Conservation (phyloP, 2,888 invertebrate species). For the Eupithecia inturbata region DNA sequence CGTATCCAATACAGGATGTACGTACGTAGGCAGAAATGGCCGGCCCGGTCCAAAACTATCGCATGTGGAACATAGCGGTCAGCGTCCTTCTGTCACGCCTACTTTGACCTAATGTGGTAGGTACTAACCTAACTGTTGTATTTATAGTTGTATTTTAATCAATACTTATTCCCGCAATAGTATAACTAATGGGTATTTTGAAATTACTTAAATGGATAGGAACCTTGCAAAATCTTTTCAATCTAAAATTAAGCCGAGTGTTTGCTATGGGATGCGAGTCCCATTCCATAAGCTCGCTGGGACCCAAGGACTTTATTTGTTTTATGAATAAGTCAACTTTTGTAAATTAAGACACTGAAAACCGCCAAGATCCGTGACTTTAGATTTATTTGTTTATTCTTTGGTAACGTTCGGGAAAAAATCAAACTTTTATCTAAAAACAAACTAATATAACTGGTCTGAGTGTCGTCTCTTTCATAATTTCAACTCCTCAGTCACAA, state of each 20-base stretch:
- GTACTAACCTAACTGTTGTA: background rate
- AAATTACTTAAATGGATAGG: too few species aligned
- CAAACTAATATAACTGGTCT: background rate
- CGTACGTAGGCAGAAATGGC: slow-evolving; percentile 2
- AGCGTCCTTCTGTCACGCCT: slow-evolving; percentile 21
- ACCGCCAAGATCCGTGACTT: background rate
- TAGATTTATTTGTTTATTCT: background rate
- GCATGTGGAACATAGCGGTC: slow-evolving; percentile 17
- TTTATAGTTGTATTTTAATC: background rate
- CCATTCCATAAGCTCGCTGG: too few species aligned
- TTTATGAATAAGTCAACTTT: too few species aligned
- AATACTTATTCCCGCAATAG: too few species aligned
- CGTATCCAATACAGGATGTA: background rate
- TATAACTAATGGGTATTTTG: too few species aligned
- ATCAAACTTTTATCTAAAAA: background rate
- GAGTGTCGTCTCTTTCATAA: background rate
- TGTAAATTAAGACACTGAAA: too few species aligned
- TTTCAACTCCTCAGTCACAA: background rate
- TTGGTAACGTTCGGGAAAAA: background rate
- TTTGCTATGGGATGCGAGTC: too few species aligned
- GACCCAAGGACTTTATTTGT: too few species aligned
- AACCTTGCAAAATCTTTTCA: too few species aligned
- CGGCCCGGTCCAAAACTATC: background rate
- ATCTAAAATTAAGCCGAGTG: too few species aligned
- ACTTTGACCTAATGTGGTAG: slow-evolving; percentile 12